phyloP scores from a whole-genome alignment of 2,797 vertebrate genomes.

The Hypotaenidia philippensis region DNA sequence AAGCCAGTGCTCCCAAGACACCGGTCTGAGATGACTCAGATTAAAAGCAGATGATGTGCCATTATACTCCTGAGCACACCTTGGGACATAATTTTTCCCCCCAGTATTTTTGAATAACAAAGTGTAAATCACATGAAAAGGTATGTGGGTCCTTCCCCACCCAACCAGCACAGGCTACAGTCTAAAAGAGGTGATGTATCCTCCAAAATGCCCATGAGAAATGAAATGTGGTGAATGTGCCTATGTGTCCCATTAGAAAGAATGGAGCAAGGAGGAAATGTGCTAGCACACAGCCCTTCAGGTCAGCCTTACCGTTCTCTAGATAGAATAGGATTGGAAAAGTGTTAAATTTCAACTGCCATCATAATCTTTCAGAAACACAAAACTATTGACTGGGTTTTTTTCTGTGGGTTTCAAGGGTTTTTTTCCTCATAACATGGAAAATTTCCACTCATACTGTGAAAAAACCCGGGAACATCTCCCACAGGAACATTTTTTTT shows the following conservation, averaged over 20 bases:
- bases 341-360: background rate
- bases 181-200: background rate
- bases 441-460: background rate
- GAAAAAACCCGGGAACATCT: background rate
- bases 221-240: fast-evolving
- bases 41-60: background rate
- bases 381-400: background rate
- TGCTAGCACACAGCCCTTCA: background rate
- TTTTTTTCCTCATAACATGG: background rate
- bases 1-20: background rate
- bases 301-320: background rate
- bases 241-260: fast-evolving
- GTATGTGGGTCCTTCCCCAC: background rate
- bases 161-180: background rate
- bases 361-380: background rate
- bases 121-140: background rate
- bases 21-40: fast-evolving
- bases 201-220: background rate
- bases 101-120: background rate
- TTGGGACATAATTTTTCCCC: background rate
- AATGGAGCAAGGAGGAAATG: background rate
- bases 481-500: background rate
- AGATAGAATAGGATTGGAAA: background rate
- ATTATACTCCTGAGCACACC: background rate
- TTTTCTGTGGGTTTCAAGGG: too few species aligned